Base-by-base conservation (phyloP, 2,888 invertebrate species). In the Phalera bucephala region DNA sequence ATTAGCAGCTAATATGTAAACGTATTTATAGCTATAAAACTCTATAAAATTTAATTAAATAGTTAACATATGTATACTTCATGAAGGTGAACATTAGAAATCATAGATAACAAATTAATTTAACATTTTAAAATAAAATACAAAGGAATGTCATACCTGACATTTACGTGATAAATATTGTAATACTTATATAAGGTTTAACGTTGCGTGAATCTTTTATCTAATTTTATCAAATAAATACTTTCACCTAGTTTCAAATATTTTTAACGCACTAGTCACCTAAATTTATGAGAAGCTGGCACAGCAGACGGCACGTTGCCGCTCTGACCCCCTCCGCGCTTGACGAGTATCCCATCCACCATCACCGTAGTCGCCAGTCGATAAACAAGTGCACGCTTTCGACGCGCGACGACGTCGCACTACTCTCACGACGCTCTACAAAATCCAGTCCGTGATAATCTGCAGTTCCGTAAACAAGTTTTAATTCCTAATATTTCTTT, bases 351-450 rank as follows among this genome's bases (percentile, higher is more conserved):
- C 38, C 50, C n/a, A n/a, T 45, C 54, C 57, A 27, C 7, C 52
- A 42, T 41, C 49, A 47, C 54, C 44, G 45, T 53, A 33, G 36
- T 47, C 46, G 52, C 53, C 62, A 55, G 49, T 60, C 64, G 64
- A 72, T 76, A 78, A 74, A 78, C 76, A 77, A 80, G 74, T 73
- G 69, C 68, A 71, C 72, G 68, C 70, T 73, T 68, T 72, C 75
- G 56, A 59, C 59, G 64, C 67, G 77, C 61, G 61, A 64, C 66
- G 65, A 72, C 73, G 76, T 67, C 66, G 64, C 61, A 45, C 56
- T 57, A 56, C 59, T 62, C 62, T 59, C 54, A 53, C 54, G 42
- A 44, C 51, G 36, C 51, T 53, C 56, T 34, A 46, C 58, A 55
- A 60, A 49, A 45, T 52, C 49, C 49, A 52, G 57, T 59, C 53